Base-by-base conservation (phyloP, 2,113 vertebrate species). In the Pimephales promelas region DNA sequence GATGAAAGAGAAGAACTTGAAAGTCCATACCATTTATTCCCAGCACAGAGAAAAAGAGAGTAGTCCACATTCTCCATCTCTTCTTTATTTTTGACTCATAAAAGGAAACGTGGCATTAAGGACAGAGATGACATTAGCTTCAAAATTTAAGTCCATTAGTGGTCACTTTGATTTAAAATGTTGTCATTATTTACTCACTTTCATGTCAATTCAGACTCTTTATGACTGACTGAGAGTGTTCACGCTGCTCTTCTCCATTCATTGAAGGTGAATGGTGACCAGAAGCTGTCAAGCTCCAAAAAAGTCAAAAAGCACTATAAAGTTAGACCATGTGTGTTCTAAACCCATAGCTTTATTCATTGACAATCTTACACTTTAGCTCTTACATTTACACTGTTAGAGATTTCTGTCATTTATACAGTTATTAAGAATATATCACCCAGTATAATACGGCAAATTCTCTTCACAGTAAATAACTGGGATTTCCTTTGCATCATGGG, bases 1-100 rank as follows among this genome's bases (percentile, higher is more conserved):
- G 73, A 84, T 84, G 75, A 84, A 84, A 79, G 82, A 54, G 49
- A 40, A 40, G 0, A 49, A 79, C 75, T 83, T 82, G 71, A 86
- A 86, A 80, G 68, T 45, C 47, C 59, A 79, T 68, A 66, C 79
- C 5, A 0, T 83, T 83, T 76, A 83, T 52, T 83, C 57, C 56
- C 36, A 66, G 57, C 28, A 64, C n/a, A 77, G 10, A 79, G 43
- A 77, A 31, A 72, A 56, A 59, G 26, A 72, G 54, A 82, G 68
- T 72, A 45, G 68, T 72, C n/a, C 22, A 57, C 14, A 3, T 31
- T 74, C 26, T 49, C 26, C 16, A 74, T 31, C 6, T 72, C 68
- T 26, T 45, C 40, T 43, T n/a, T 40, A 54, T 54, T 34, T 56
- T 56, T 34, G 26, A 36, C 28, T 72, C 73, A 34, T 54, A 22